phyloP scores from a whole-genome alignment of 2,113 vertebrate genomes.

The Shinisaurus crocodilurus region DNA sequence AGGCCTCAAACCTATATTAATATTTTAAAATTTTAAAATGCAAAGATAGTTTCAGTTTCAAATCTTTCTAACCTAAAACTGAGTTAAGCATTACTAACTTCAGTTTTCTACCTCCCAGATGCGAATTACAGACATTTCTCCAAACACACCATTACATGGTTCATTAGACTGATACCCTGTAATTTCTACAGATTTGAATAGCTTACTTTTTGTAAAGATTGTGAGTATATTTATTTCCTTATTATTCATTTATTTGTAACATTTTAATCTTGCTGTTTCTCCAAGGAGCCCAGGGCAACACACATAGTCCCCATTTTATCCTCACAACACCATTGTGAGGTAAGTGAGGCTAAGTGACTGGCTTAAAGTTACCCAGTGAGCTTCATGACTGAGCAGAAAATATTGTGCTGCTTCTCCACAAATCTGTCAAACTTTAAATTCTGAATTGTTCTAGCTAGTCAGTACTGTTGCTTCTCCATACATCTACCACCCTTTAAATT shows the following conservation, averaged over 20 bases:
- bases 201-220: neutral
- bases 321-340: neutral
- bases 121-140: neutral
- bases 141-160: neutral
- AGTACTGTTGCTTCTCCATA: neutral
- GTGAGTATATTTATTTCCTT: neutral
- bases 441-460: no score
- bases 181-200: neutral
- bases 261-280: neutral
- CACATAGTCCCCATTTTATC: neutral
- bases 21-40: neutral
- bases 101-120: neutral
- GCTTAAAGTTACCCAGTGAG: neutral
- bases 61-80: neutral
- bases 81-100: neutral
- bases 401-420: neutral
- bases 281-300: neutral
- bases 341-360: neutral
- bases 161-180: neutral
- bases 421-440: no score
- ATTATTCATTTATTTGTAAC: neutral
- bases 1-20: no score
- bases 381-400: neutral
- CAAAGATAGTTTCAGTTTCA: neutral
- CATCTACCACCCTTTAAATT: neutral